Evolutionary conservation across 2,888 invertebrate species (phyloP), one percentile per base, ranked within the genome.

Genomic region (Hoplodrina blanda): DNA sequence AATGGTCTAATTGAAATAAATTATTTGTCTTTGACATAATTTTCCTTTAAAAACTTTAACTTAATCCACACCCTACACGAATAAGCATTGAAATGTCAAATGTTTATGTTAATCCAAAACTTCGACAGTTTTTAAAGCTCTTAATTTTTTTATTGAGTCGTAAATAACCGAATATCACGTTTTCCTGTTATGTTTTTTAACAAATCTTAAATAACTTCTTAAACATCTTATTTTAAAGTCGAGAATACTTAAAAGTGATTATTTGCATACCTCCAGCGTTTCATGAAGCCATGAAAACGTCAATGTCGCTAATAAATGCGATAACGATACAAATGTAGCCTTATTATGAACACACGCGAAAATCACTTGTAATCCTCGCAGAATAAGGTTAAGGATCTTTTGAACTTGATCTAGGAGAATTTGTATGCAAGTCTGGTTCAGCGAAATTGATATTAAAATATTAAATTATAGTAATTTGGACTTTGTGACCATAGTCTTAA

Each of bases 221-320:
- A 52, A 78, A 81, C 41, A 59, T 67, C 69, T 78, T 78, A 80
- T 62, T 81, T 81, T 52, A 78, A 67, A 59, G 41, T 17, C 37
- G 19, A 64, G 59, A 65, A 81, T 76, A 79, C 56, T 69, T 68
- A 64, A 73, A 76, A 76, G 49, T 60, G 57, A 78, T 78, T 79
- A 84, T 82, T 83, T 77, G 77, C 83, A 73, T 83, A 78, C 84
- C 72, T 62, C 56, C 55, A 64, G 69, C 67, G 73, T 78, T 78
- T 81, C 81, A 85, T 83, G 81, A 85, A 85, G 87, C 82, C 82
- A 85, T 86, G 85, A 85, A 87, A 85, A 75, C 76, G 73, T 83
- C 82, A 82, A 82, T 79, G 76, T 65, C 76, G 52, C 69, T 72
- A 69, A 85, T 83, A 85, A 83, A 76, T 64, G 66, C 71, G 76